Evolutionary conservation across 2,113 vertebrate species (phyloP).

Genomic region (Halichoerus grypus): DNA sequence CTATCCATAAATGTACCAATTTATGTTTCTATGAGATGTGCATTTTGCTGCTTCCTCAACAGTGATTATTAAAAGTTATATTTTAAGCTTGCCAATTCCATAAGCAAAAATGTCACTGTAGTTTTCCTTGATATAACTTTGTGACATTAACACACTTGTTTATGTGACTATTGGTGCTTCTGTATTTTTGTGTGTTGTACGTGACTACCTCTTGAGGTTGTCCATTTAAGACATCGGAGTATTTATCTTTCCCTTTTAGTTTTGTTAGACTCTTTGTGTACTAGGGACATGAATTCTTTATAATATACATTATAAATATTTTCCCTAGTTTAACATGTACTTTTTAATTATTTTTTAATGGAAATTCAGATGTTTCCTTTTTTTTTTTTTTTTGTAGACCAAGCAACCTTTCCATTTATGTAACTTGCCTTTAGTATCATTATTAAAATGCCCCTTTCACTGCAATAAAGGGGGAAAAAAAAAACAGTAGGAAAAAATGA

Average conservation of each 20-base stretch:
- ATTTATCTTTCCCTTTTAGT: neutral
- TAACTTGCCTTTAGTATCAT: neutral
- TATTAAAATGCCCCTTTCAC: neutral
- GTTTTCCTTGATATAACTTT: neutral
- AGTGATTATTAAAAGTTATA: neutral
- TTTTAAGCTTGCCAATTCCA: constrained; percentile 2
- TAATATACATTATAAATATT: constrained; percentile 11
- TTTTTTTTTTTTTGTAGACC: neutral
- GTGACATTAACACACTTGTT: neutral
- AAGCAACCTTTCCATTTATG: neutral
- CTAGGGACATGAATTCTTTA: neutral
- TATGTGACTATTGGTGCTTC: neutral
- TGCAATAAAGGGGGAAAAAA: neutral
- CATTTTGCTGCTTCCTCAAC: neutral
- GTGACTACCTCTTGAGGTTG: neutral
- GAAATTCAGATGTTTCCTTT: neutral
- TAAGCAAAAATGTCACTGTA: neutral
- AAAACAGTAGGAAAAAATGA: neutral
- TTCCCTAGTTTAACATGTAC: neutral
- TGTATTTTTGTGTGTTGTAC: neutral
- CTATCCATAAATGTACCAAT: neutral
- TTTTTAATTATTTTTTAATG: neutral
- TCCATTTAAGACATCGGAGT: neutral
- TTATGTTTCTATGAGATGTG: neutral
- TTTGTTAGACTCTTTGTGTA: neutral